phyloP scores from a whole-genome alignment of 2,113 vertebrate species.

The Puffinus mauretanicus region DNA sequence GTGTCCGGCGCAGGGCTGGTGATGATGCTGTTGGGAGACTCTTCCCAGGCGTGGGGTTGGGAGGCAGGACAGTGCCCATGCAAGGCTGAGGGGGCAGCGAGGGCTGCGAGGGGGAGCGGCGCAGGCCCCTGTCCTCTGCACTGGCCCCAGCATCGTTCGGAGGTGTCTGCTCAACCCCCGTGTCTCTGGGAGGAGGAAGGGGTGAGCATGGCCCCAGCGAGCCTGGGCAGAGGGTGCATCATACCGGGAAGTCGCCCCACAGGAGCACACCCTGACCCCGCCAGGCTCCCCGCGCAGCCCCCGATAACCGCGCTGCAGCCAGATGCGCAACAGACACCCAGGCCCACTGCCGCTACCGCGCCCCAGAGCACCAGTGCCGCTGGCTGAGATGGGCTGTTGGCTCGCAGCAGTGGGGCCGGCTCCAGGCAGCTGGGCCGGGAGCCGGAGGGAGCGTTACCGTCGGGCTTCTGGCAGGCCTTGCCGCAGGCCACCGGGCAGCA shows the following conservation, averaged over 20 bases:
- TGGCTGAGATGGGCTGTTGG: not conserved
- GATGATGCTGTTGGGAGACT: not conserved
- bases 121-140: not conserved
- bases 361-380: not conserved
- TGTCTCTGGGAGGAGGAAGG: not conserved
- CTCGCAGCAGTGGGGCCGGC: not conserved
- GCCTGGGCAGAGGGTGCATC: not conserved
- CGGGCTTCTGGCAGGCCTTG: slow-evolving; percentile 56
- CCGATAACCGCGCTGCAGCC: fast-evolving
- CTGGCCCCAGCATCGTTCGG: fast-evolving
- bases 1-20: fast-evolving
- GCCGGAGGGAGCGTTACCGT: slow-evolving; percentile 50
- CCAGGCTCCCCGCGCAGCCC: not conserved
- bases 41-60: not conserved
- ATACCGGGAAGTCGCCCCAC: fast-evolving
- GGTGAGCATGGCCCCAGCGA: fast-evolving
- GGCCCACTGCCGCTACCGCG: fast-evolving
- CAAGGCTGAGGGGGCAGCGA: not conserved
- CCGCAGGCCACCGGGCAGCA: slow-evolving; percentile 61
- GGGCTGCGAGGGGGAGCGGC: fast-evolving
- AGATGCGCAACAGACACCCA: fast-evolving
- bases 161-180: not conserved
- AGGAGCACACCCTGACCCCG: not conserved
- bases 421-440: not conserved
- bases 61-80: not conserved